Evolutionary conservation across 2,888 invertebrate species (phyloP).

Genomic region (Plutella xylostella): DNA sequence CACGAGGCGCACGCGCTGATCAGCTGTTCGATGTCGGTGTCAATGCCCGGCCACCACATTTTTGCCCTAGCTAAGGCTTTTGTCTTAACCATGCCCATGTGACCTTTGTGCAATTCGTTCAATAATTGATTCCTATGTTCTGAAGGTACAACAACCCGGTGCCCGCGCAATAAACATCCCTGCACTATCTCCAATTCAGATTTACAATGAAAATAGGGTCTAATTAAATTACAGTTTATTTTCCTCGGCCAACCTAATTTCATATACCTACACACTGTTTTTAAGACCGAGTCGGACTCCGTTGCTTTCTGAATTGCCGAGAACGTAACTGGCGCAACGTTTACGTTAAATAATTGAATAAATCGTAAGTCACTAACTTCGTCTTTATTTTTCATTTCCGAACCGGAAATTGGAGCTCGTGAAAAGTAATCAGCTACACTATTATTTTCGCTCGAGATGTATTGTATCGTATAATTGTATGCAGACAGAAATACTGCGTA

Average conservation of each 20-base stretch:
- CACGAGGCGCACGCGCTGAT: background rate
- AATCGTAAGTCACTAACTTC: background rate
- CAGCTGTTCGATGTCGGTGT: no score
- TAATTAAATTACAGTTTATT: constrained; percentile 3
- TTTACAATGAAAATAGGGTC: constrained; percentile 9
- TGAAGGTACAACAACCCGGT: constrained; percentile 8
- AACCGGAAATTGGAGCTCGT: background rate
- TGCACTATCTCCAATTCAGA: constrained; percentile 5
- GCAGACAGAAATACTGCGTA: constrained; percentile 4
- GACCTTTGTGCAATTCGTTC: constrained; percentile 1
- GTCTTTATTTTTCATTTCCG: background rate
- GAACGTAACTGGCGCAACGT: background rate
- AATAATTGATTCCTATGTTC: no score
- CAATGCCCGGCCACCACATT: constrained; percentile 6
- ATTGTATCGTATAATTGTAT: constrained; percentile 5
- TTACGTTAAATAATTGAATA: background rate
- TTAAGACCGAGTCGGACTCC: background rate
- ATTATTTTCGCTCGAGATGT: background rate
- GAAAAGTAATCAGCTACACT: constrained; percentile 6
- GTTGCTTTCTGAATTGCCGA: constrained; percentile 5
- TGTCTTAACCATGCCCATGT: constrained; percentile 11
- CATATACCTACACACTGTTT: no score
- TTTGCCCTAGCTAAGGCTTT: constrained; percentile 8
- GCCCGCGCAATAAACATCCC: constrained; percentile 8
- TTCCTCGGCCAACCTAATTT: no score